These are phyloP conservation scores for Tachypleus tridentatus DNA, from an alignment of 1,140 invertebrate genomes.

Conservation along the genomic window DNA sequence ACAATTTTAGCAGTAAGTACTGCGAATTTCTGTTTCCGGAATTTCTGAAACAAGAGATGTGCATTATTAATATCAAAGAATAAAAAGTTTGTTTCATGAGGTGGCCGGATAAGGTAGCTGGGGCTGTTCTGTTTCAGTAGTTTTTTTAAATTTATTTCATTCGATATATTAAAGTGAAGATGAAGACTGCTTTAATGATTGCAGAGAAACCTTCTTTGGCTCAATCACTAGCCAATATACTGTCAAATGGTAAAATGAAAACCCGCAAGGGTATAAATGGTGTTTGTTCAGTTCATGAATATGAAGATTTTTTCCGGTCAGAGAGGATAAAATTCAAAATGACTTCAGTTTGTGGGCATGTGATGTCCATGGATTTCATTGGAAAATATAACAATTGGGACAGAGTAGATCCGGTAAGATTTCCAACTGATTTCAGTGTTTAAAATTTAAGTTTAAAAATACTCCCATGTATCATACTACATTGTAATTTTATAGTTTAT, in stretches of 20 bases:
- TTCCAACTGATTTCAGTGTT: not conserved
- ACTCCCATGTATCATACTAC: too few relatives aligned
- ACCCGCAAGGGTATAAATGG: constrained; percentile 86
- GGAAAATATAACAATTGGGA: constrained; percentile 98
- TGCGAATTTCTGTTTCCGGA: too few relatives aligned
- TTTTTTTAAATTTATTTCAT: too few relatives aligned
- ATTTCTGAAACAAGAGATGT: too few relatives aligned
- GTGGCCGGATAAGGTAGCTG: too few relatives aligned
- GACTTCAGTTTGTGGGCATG: constrained; percentile 98
- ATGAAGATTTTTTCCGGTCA: constrained; percentile 64
- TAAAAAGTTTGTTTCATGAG: too few relatives aligned
- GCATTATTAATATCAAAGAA: too few relatives aligned
- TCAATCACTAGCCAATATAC: constrained; percentile 81
- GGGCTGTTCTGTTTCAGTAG: too few relatives aligned
- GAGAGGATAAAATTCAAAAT: constrained; percentile 70
- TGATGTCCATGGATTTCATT: constrained; percentile 90
- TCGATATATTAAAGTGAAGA: constrained; percentile 33
- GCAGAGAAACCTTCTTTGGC: constrained; percentile 98
- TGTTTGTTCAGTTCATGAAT: constrained; percentile 88
- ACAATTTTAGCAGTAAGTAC: too few relatives aligned
- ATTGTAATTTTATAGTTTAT: too few relatives aligned
- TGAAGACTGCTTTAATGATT: constrained; percentile 94
- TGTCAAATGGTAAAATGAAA: constrained; percentile 72
- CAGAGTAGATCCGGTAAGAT: constrained; percentile 78
- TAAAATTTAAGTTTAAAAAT: too few relatives aligned